Evolutionary conservation across 2,797 vertebrate species (phyloP).

Genomic region (Melanotaenia maccullochi): DNA sequence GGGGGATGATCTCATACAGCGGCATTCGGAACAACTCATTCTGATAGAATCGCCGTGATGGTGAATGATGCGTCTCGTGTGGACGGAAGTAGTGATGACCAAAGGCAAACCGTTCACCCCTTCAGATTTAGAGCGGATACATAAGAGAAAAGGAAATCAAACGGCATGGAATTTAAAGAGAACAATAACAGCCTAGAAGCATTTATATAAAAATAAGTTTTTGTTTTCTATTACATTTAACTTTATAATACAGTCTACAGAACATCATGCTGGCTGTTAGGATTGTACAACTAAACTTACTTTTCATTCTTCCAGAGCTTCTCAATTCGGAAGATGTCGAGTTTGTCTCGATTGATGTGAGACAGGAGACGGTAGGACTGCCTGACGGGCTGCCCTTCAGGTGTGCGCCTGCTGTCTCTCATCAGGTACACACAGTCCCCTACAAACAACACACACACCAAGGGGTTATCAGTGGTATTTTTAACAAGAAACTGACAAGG

Average conservation of each 20-base stretch:
- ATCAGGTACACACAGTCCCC: conserved; percentile 99
- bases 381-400: conserved; percentile 94
- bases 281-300: conserved; percentile 76
- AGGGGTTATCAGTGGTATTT: conserved; percentile 14
- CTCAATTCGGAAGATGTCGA: conserved; percentile 99
- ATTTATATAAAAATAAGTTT: not conserved
- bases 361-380: conserved; percentile 95
- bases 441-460: conserved; percentile 63
- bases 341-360: conserved; percentile 95
- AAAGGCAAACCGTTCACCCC: conserved; percentile 96
- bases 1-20: conserved; percentile 95
- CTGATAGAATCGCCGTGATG: conserved; percentile 90
- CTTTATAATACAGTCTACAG: not conserved
- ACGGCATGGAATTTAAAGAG: not conserved
- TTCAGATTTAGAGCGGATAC: conserved; percentile 54
- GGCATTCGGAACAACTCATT: conserved; percentile 98
- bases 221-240: not conserved
- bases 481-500: conserved; percentile 4
- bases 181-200: not conserved
- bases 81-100: conserved; percentile 99
- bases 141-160: not conserved
- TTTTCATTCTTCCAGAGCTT: conserved; percentile 98
- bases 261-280: not conserved
- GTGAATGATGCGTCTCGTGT: conserved; percentile 94
- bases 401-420: conserved; percentile 94